Conservation (phyloP, 2,113 vertebrate species). For the Plestiodon gilberti region DNA sequence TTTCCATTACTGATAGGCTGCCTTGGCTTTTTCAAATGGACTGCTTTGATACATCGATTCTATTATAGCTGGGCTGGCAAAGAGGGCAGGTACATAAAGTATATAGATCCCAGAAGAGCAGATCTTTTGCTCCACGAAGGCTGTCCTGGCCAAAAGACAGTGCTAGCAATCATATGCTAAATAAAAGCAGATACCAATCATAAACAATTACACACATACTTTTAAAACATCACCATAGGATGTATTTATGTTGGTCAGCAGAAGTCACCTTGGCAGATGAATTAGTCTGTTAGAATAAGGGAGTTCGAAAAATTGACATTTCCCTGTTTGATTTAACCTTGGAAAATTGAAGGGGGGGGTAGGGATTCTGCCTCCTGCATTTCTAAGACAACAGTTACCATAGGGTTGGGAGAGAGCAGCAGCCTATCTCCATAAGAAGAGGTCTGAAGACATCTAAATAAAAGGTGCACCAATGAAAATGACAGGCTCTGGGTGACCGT, state of each 20-base stretch:
- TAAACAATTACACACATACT: constrained; percentile 72
- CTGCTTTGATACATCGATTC: constrained; percentile 70
- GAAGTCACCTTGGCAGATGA: constrained; percentile 78
- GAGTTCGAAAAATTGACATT: constrained; percentile 76
- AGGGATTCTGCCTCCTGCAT: constrained; percentile 72
- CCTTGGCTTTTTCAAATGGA: constrained; percentile 31
- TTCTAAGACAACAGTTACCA: constrained; percentile 63
- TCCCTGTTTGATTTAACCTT: constrained; percentile 79
- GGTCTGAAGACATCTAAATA: constrained; percentile 77
- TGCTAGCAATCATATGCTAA: constrained; percentile 71
- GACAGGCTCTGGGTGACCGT: constrained; percentile 39
- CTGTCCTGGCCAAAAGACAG: constrained; percentile 46
- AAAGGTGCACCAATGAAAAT: constrained; percentile 66
- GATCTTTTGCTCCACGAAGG: constrained; percentile 48
- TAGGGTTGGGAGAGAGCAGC: constrained; percentile 44
- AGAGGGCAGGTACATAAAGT: constrained; percentile 63
- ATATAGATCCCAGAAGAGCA: constrained; percentile 55
- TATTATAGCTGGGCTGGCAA: constrained; percentile 62
- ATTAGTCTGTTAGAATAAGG: constrained; percentile 75
- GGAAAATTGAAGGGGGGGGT: constrained; percentile 53
- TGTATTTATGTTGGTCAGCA: constrained; percentile 67
- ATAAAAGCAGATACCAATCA: constrained; percentile 74
- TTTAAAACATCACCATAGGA: constrained; percentile 69
- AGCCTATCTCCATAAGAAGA: constrained; percentile 58
- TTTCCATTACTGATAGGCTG: constrained; percentile 4